Percentiles rank a stretch among this genome's conserved stretches.
Evolutionary conservation across 2,888 invertebrate genomes (phyloP).

Genomic region (Catocala fraxini): DNA sequence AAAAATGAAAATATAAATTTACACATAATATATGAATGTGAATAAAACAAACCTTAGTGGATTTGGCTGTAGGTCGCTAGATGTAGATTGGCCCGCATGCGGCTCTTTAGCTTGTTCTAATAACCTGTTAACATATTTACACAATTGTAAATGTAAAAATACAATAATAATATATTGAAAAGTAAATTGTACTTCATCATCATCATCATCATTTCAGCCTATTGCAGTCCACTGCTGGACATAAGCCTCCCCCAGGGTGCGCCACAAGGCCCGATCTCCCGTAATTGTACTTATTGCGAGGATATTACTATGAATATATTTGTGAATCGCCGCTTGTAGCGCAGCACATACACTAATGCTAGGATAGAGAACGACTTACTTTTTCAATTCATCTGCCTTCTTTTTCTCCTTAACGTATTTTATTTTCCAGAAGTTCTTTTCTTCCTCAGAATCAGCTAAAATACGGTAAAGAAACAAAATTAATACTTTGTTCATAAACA

Average conservation of each 20-base stretch:
- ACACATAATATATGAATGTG: neutral
- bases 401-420: constrained; percentile 76
- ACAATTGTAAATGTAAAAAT: too few relatives aligned
- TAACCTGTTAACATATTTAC: constrained; percentile 34
- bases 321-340: too few relatives aligned
- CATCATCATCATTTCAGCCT: too few relatives aligned
- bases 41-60: constrained; percentile 35
- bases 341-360: neutral
- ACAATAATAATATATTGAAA: too few relatives aligned
- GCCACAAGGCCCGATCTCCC: too few relatives aligned
- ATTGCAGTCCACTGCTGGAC: too few relatives aligned
- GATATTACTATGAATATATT: too few relatives aligned
- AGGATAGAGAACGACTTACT: constrained; percentile 51
- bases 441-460: constrained; percentile 68
- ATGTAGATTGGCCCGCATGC: constrained; percentile 4
- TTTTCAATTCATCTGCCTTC: constrained; percentile 64
- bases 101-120: constrained; percentile 34
- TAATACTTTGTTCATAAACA: too few relatives aligned
- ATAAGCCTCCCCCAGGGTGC: too few relatives aligned
- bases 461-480: neutral
- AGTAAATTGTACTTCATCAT: too few relatives aligned
- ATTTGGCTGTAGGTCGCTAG: constrained; percentile 20
- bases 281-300: too few relatives aligned
- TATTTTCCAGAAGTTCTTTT: constrained; percentile 70
- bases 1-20: neutral